Evolutionary conservation across 2,888 invertebrate species (phyloP), one percentile per base, ranked within the genome.

Genomic region (Saturnia japonica): DNA sequence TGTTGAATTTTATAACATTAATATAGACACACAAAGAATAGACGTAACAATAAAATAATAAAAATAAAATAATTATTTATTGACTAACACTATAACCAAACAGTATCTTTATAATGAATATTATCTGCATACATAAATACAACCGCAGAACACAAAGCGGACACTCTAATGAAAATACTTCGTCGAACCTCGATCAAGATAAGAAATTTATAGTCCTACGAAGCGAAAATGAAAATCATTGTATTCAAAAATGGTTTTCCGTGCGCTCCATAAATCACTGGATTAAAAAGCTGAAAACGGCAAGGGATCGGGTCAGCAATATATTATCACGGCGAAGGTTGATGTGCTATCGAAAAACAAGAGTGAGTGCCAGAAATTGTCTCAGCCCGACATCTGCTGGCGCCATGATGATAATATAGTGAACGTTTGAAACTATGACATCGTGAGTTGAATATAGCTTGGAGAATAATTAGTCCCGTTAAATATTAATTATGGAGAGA

Each of bases 221-320:
- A 62, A 67, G 67, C 72, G 74, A 77, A 80, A 83, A 83, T 81
- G 81, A 80, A 80, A 81, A 79, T 79, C 77, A 80, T 82, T 84
- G 80, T 81, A 84, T 83, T 86, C 82, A 83, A 85, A 84, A 84
- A 85, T 80, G 81, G 84, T 82, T 85, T 78, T 78, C 77, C 77
- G 78, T 78, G 74, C 77, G 77, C 74, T 74, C 77, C 75, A 85
- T 88, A 87, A 87, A 87, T 87, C 87, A 85, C 77, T 72, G 82
- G 86, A 87, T 88, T 87, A 87, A 87, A 88, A 87, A 86, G 82
- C 84, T 82, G 81, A 80, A 83, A 85, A 81, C 78, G 83, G 80
- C 77, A 76, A 79, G 78, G 80, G 78, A 79, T 78, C 74, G 83
- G 86, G 83, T 84, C 83, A 80, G 85, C 82, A 76, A 86, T 86